Conservation (phyloP, 2,797 vertebrate species). For the Chromis chromis region DNA sequence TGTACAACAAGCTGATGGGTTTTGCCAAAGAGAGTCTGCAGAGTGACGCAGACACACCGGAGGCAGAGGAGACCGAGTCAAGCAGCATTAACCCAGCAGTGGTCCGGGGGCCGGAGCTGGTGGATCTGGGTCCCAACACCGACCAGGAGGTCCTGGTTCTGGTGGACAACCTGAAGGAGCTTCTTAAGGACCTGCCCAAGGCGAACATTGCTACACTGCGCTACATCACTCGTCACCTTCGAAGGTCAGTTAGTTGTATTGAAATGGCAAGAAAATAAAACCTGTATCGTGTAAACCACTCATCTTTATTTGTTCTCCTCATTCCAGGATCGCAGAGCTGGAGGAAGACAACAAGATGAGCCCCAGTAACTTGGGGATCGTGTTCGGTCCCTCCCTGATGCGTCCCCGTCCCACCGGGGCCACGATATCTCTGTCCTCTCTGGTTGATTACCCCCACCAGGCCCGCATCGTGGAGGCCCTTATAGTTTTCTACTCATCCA, state of each 20-base stretch:
- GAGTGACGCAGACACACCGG: slow-evolving; percentile 74
- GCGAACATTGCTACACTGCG: slow-evolving; percentile 89
- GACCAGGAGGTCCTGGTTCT: slow-evolving; percentile 83
- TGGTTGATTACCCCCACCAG: slow-evolving; percentile 98
- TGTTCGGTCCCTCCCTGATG: slow-evolving; percentile 96
- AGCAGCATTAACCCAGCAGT: slow-evolving; percentile 4
- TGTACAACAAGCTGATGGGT: slow-evolving; percentile 95
- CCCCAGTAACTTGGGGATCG: slow-evolving; percentile 93
- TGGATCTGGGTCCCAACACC: slow-evolving; percentile 83
- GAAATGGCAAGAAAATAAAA: background rate
- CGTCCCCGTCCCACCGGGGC: slow-evolving; percentile 93
- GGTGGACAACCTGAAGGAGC: slow-evolving; percentile 87
- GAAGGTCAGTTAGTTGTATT: slow-evolving; percentile 82
- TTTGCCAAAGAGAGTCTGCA: slow-evolving; percentile 95
- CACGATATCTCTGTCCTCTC: slow-evolving; percentile 94
- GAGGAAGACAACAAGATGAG: slow-evolving; percentile 98
- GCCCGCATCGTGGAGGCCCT: slow-evolving; percentile 93
- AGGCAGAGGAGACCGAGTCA: slow-evolving; percentile 71
- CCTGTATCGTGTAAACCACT: background rate
- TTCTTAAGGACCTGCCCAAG: slow-evolving; percentile 87
- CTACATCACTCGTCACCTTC: slow-evolving; percentile 90
- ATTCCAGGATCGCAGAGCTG: slow-evolving; percentile 89
- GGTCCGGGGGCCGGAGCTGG: slow-evolving; percentile 77
- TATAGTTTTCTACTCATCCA: slow-evolving; percentile 89
- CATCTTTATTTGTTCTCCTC: background rate